These are phyloP conservation scores for Rhorus exstirpatorius DNA, from an alignment of 2,888 invertebrate genomes.

Conservation along the genomic window DNA sequence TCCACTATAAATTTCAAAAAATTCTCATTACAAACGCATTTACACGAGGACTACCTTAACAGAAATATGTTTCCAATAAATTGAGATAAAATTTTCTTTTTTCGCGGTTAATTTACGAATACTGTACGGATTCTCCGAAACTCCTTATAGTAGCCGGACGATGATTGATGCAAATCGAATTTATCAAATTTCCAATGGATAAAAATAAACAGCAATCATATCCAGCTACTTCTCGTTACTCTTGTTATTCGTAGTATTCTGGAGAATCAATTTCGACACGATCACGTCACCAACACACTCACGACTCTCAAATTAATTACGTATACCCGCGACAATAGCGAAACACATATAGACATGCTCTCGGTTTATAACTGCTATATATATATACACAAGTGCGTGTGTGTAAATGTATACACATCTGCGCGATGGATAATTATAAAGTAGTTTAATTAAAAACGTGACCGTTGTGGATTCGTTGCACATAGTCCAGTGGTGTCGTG, in stretches of 20 bases:
- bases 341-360: slow-evolving; percentile 11
- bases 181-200: neutral
- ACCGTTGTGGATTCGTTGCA: slow-evolving; percentile 49
- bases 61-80: no score
- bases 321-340: slow-evolving; percentile 11
- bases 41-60: no score
- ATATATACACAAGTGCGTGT: no score
- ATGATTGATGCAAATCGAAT: slow-evolving; percentile 15
- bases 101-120: no score
- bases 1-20: no score
- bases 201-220: slow-evolving; percentile 11
- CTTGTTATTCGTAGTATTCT: slow-evolving; percentile 9
- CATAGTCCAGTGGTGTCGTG: slow-evolving; percentile 37
- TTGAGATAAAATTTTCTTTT: no score
- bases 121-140: no score
- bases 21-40: no score
- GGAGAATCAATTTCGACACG: slow-evolving; percentile 30
- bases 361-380: neutral
- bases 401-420: slow-evolving; percentile 22
- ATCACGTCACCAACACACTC: slow-evolving; percentile 20
- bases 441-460: slow-evolving; percentile 70
- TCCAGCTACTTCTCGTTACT: slow-evolving; percentile 10
- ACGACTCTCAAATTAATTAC: slow-evolving; percentile 61
- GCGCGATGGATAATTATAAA: slow-evolving; percentile 62
- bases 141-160: neutral